Evolutionary conservation across 1,140 invertebrate genomes (phyloP), one percentile per base, ranked within the genome.

Genomic region (Nylanderia fulva): DNA sequence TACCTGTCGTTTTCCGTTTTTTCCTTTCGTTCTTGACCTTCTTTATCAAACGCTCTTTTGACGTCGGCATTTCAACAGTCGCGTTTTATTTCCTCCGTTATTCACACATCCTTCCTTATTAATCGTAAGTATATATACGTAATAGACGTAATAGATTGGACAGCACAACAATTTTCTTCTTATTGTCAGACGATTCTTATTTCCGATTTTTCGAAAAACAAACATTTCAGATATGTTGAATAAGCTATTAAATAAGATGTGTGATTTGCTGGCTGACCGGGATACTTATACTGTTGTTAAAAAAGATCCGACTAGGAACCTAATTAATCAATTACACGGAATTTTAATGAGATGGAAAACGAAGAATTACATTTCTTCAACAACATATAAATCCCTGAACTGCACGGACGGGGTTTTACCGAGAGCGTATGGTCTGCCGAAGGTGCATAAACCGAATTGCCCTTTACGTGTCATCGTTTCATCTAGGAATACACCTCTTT

Each of bases 11-110:
- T 18, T 24, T 60, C 29, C 13, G 18, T 63, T 56, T 27, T 45
- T 71, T 56, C 11, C 2, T 13, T 18, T 58, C 39, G 13, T 33
- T 79, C 29, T 80, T 42, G 76, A 80, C n/a, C 69, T 36, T 56
- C 18, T 21, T 56, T 42, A 69, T 66, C 29, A 63, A 21, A 64
- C 29, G n/a, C 8, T 42, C 56, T 39, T 79, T 68, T 68, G 48
- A 52, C 69, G 3, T 39, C 6, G 5, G 42, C 27, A 11, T 80
- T 39, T 52, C 33, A 39, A 79, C 33, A 24, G n/a, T 7, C 33
- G 24, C n/a, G 15, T 33, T 18, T 76, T 52, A 36, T 52, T 36
- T 27, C 7, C 11, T 11, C 0, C 11, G 36, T 24, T 39, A 66
- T 80, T 69, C 36, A 7, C 3, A 11, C 0, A 66, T 24, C 8